These are phyloP conservation scores for Chaetorhynchus papuensis DNA, from an alignment of 2,113 vertebrate genomes.

Conservation along the genomic window DNA sequence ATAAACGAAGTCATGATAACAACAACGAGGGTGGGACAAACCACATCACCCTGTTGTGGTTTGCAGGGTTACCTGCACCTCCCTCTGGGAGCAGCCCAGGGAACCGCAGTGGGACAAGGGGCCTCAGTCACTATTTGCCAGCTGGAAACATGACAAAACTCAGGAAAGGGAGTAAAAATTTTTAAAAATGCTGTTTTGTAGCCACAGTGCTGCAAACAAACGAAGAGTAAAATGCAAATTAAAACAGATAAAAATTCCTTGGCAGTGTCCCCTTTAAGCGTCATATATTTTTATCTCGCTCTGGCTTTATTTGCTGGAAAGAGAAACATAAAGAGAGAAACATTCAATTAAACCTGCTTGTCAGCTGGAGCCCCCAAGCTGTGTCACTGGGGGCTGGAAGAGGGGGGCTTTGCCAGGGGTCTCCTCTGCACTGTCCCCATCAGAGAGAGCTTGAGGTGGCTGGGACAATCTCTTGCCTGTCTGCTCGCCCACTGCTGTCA, in stretches of 20 bases:
- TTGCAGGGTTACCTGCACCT: background rate
- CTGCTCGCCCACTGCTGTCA: background rate
- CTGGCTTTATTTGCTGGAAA: conserved; percentile 39
- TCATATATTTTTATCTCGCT: conserved; percentile 54
- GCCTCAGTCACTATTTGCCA: background rate
- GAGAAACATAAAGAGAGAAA: conserved; percentile 36
- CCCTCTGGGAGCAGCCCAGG: background rate
- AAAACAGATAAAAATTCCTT: conserved; percentile 19
- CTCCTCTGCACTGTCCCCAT: background rate
- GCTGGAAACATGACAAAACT: background rate
- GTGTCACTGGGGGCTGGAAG: background rate
- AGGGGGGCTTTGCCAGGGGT: background rate
- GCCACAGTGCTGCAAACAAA: background rate
- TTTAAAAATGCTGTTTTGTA: background rate
- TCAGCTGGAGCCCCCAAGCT: background rate
- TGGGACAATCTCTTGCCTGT: background rate
- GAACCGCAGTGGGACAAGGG: background rate
- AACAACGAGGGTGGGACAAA: background rate
- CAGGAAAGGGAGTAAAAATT: background rate
- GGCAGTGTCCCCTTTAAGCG: conserved; percentile 43
- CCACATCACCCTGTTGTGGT: fast-evolving
- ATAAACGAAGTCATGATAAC: background rate
- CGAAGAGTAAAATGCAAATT: background rate
- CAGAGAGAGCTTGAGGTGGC: background rate
- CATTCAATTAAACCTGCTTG: conserved; percentile 20